Base-by-base conservation (phyloP, 2,888 invertebrate species). In the Ormyrus rosae region DNA sequence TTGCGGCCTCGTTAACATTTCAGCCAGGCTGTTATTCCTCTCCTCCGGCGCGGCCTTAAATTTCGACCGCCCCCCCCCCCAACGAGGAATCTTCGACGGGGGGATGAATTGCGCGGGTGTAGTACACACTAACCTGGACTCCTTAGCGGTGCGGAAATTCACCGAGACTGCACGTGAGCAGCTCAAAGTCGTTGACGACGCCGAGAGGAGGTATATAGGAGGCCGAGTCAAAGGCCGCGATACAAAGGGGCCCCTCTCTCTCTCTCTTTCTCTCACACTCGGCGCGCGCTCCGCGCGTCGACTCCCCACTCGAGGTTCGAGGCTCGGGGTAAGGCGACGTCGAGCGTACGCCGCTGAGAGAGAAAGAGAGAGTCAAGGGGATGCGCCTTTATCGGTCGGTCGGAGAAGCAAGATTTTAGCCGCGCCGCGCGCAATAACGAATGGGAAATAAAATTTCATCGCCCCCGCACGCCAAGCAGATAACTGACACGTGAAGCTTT, bases 141-240 rank as follows among this genome's bases (percentile, higher is more conserved):
- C 34, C 34, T 34, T 34, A 34, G 34, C 34, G 5, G 51, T 45
- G 50, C 6, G 48, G 53, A 74, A 58, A 67, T 74, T 50, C 51
- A 34, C 45, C 19, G 7, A 2, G 58, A 56, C 50, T 34, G 45
- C 48, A 13, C 13, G 53, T 4, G 67, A 45, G 67, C 65, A 55
- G 50, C 58, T 56, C 58, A 74, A 67, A 74, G 74, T 74, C 67
- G 74, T 56, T 13, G 67, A 74, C 8, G 63, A 45, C n/a, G 64
- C 10, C 13, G 56, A 45, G 70, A 48, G 45, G 51, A 51, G 50
- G 61, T 34, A 6, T 46, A 6, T 11, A 48, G 48, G 11, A 34
- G 10, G 11, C 34, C 8, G 61, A 69, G 63, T 77, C 76, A 77
- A 77, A 77, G 76, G 76, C 63, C 55, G 63, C 34, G 76, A 77